Evolutionary conservation across 2,113 vertebrate species (phyloP).

Genomic region (Lagopus muta): DNA sequence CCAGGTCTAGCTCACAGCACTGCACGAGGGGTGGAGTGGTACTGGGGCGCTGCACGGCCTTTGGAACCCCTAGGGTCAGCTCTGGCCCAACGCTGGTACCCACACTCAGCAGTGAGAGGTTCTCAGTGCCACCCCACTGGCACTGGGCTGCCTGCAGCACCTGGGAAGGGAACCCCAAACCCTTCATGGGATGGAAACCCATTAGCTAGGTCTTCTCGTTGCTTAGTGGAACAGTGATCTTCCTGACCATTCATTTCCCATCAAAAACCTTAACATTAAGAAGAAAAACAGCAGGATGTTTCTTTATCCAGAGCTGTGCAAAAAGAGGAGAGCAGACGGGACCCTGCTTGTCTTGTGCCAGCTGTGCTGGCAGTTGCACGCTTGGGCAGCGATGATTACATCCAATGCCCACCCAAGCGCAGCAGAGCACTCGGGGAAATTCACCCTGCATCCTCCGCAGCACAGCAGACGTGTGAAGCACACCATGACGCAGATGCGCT

Average conservation of each 20-base stretch:
- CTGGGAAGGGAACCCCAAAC: neutral
- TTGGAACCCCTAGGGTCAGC: neutral
- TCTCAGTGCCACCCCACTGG: too few relatives aligned
- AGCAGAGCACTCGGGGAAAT: too few relatives aligned
- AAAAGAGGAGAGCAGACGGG: neutral
- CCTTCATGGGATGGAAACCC: neutral
- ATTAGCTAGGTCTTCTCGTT: neutral
- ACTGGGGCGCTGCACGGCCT: neutral
- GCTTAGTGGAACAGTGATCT: neutral
- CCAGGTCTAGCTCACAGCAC: neutral
- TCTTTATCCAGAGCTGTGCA: neutral
- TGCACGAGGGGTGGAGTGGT: accelerated
- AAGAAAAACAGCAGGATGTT: neutral
- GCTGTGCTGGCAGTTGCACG: neutral
- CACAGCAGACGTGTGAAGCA: too few relatives aligned
- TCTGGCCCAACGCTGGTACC: neutral
- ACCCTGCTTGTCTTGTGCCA: neutral
- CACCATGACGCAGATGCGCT: too few relatives aligned
- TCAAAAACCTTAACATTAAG: neutral
- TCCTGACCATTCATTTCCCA: neutral
- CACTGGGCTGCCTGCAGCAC: neutral
- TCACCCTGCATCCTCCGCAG: too few relatives aligned
- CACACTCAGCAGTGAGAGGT: neutral
- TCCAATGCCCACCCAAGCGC: neutral
- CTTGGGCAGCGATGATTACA: neutral